Evolutionary conservation across 2,888 invertebrate genomes (phyloP), one percentile per base, ranked within the genome.

Genomic region (Rhabditophanes sp.): DNA sequence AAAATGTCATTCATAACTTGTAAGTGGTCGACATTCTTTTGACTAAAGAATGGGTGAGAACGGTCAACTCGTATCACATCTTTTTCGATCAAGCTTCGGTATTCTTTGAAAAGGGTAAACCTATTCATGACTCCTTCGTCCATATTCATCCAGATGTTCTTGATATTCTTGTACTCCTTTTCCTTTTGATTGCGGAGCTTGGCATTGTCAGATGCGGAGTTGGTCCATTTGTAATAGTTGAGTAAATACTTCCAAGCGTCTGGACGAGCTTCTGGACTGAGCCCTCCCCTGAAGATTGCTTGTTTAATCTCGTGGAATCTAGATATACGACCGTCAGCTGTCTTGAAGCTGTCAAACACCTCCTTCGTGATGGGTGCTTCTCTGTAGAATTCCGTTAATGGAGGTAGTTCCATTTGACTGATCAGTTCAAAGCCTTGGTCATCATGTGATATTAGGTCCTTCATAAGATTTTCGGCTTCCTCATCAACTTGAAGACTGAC

Each of bases 41-140:
- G 78, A 14, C 30, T 31, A 67, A 78, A 96, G 68, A 80, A 93
- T 5, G 78, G 76, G 55, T 82, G 77, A 0, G 80, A 79, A 48
- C 93, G 73, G 65, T 96, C 93, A 0, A 93, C 93, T 48, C 96
- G 73, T 46, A 81, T 82, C 0, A 96, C 93, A 68, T 96, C 96
- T 68, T 96, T 96, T 57, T 90, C 93, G n/a, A n/a, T n/a, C n/a
- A n/a, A n/a, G n/a, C n/a, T n/a, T n/a, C n/a, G n/a, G n/a, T n/a
- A n/a, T n/a, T 90, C 88, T 37, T 82, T 75, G 65, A 79, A 83
- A 51, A 80, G 79, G 2, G 80, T 73, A 67, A 90, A 93, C 47
- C 81, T 76, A 1, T 75, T 74, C 65, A 90, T 87, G 66, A 96
- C 96, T 0, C 75, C 76, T 11, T 75, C 74, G 0, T 79, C 78